phyloP scores from a whole-genome alignment of 1,140 invertebrate species.

The Drosophila burlai region DNA sequence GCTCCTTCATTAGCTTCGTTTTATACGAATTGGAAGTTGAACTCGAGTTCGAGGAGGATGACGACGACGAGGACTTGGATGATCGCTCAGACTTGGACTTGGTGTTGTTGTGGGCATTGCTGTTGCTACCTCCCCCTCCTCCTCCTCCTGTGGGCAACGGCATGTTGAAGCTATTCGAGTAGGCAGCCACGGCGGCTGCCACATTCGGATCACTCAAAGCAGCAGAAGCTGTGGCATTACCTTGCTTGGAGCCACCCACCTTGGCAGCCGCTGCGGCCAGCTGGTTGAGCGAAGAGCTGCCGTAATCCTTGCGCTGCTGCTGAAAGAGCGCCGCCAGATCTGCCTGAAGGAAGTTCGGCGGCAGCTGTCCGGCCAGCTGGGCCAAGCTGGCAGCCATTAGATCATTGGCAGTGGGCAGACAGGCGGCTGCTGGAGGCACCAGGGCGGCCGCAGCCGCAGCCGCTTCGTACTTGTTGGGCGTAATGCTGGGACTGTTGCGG shows the following conservation, averaged over 20 bases:
- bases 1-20: slow-evolving; percentile 83
- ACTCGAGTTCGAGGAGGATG: slow-evolving; percentile 72
- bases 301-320: slow-evolving; percentile 78
- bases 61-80: slow-evolving; percentile 72
- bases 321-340: slow-evolving; percentile 76
- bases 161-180: slow-evolving; percentile 79
- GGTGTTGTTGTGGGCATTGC: slow-evolving; percentile 42
- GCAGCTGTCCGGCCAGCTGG: slow-evolving; percentile 74
- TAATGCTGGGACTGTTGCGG: slow-evolving; percentile 81
- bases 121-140: slow-evolving; percentile 12
- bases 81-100: slow-evolving; percentile 74
- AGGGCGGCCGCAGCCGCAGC: slow-evolving; percentile 21
- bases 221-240: slow-evolving; percentile 16
- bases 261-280: slow-evolving; percentile 79
- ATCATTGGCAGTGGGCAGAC: slow-evolving; percentile 76
- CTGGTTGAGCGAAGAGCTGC: slow-evolving; percentile 78
- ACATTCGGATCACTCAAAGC: slow-evolving; percentile 76
- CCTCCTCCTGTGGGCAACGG: slow-evolving; percentile 50
- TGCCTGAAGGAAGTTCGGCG: slow-evolving; percentile 75
- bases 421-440: slow-evolving; percentile 61
- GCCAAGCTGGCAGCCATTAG: slow-evolving; percentile 83
- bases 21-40: slow-evolving; percentile 80
- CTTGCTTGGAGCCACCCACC: slow-evolving; percentile 72
- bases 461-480: slow-evolving; percentile 74
- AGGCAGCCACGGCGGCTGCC: slow-evolving; percentile 76